Evolutionary conservation across 2,888 invertebrate species (phyloP), one percentile per base, ranked within the genome.

Genomic region (Eucera pruinosa): DNA sequence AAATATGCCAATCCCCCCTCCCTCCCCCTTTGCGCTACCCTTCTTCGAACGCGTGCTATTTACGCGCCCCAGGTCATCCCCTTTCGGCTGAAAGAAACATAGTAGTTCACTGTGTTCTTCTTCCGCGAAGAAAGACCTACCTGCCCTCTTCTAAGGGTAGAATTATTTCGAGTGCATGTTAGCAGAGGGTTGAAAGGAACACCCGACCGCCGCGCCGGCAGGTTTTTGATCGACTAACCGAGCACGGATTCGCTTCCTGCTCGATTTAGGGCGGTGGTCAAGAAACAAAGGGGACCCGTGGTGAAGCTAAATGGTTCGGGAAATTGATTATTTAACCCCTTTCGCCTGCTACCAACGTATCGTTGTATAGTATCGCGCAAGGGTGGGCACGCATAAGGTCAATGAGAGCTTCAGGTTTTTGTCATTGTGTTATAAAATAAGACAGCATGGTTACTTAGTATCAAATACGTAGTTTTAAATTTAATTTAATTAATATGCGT

Each of bases 11-110:
- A 6, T 5, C 43, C 70, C 65, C 20, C 27, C 27, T 11, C 33
- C n/a, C 23, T 23, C 27, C 45, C 36, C 39, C 65, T 33, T 7
- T 48, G 3, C 45, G 58, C 60, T 47, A 39, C 43, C 52, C n/a
- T n/a, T 78, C 45, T 23, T 71, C 64, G 65, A 82, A 66, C 64
- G 48, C 50, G 48, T 60, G 58, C 60, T 82, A 82, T 82, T 82
- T 82, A 72, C 62, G 68, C 58, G 66, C 68, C 71, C 41, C 67
- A 50, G 75, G 75, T 48, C 65, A 60, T 55, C 41, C 25, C 43
- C 57, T 75, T 67, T 70, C 65, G 27, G 1, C 25, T 0, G 23
- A n/a, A 0, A 27, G 57, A 13, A 58, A 41, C 25, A 27, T 41
- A 6, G 11, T 7, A 25, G 5, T 5, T 0, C 13, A 13, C 13